A percentile compares a stretch with the other conserved stretches of the same genome.
These are phyloP conservation scores for Pantelozetes paolii DNA, from an alignment of 2,888 invertebrate genomes.

Conservation along the genomic window DNA sequence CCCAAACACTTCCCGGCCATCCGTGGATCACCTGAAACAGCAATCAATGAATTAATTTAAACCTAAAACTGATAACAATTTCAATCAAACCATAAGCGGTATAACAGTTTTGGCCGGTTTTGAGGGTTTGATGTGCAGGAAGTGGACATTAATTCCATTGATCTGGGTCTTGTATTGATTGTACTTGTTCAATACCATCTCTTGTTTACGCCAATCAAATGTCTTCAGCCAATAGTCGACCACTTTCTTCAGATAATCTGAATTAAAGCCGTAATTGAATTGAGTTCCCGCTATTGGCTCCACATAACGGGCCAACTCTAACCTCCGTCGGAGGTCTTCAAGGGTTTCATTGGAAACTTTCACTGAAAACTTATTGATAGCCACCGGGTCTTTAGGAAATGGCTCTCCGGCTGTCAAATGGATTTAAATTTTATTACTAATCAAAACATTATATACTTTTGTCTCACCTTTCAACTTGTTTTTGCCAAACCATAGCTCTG, in stretches of 20 bases:
- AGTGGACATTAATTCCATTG: constrained; percentile 66
- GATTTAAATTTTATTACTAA: too few relatives aligned
- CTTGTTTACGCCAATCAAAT: constrained; percentile 68
- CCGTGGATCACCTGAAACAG: constrained; percentile 61
- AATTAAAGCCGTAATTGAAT: constrained; percentile 77
- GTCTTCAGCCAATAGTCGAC: constrained; percentile 70
- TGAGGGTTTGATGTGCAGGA: constrained; percentile 64
- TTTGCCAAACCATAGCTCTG: constrained; percentile 1
- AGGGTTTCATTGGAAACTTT: constrained; percentile 40
- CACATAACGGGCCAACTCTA: constrained; percentile 54
- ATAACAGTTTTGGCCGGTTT: constrained; percentile 49
- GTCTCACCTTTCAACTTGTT: neutral
- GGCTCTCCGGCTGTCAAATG: constrained; percentile 7
- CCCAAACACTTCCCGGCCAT: constrained; percentile 78
- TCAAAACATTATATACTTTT: neutral
- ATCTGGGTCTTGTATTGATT: constrained; percentile 71
- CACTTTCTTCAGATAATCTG: constrained; percentile 63
- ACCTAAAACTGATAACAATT: too few relatives aligned
- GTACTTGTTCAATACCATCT: constrained; percentile 66
- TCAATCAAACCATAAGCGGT: constrained; percentile 62
- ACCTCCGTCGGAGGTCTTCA: constrained; percentile 57
- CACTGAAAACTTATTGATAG: constrained; percentile 38
- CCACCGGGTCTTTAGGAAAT: constrained; percentile 33
- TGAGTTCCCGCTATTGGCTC: constrained; percentile 56
- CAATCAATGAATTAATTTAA: neutral